These are phyloP conservation scores for Trachelus iudaicus DNA, from an alignment of 2,888 invertebrate genomes.

Conservation along the genomic window DNA sequence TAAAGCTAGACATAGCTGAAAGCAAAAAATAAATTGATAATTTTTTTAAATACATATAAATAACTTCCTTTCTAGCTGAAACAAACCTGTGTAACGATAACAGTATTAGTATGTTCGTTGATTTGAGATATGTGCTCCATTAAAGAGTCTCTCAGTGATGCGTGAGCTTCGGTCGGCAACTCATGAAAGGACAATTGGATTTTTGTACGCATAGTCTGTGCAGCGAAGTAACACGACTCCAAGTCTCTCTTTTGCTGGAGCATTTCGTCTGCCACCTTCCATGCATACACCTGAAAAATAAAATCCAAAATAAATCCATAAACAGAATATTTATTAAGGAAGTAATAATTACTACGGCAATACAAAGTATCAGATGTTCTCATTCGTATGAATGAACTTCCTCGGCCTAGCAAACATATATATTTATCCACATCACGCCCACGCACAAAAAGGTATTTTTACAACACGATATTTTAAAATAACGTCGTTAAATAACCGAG, in stretches of 20 bases:
- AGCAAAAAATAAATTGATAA: background rate
- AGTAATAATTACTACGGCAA: background rate
- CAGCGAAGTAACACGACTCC: conserved; percentile 96
- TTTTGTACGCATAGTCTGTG: conserved; percentile 97
- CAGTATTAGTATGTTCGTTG: conserved; percentile 80
- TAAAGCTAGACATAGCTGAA: conserved; percentile 85
- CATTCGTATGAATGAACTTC: background rate
- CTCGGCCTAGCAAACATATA: background rate
- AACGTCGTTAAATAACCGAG: background rate
- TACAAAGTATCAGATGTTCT: background rate
- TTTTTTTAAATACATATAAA: background rate
- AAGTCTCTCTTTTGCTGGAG: conserved; percentile 88
- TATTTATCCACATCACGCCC: background rate
- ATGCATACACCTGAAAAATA: conserved; percentile 86
- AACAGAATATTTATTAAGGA: background rate
- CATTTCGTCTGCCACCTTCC: conserved; percentile 96
- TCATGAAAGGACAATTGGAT: conserved; percentile 93
- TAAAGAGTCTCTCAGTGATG: conserved; percentile 89
- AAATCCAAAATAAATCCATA: background rate
- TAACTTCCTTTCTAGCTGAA: background rate
- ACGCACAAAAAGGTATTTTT: background rate
- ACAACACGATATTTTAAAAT: background rate
- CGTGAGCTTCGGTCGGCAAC: conserved; percentile 84
- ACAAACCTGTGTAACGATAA: conserved; percentile 85
- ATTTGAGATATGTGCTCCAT: conserved; percentile 87